A percentile compares a stretch with the other conserved stretches of the same genome.
Conservation (phyloP, 2,113 vertebrate genomes). For the Coptodon bakossiorum region DNA sequence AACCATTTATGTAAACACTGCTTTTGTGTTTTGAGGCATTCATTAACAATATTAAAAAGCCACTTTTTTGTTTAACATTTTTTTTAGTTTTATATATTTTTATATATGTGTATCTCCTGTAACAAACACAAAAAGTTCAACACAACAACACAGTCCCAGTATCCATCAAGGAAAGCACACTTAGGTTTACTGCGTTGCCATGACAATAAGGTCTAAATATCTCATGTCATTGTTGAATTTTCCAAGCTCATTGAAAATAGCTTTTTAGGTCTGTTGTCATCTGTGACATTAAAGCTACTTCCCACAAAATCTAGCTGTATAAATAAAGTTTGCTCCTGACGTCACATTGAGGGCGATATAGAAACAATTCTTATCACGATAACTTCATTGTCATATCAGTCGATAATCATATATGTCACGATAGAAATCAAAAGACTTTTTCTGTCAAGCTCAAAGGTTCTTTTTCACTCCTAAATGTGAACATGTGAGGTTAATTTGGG, state of each 20-base stretch:
- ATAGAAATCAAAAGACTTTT: neutral
- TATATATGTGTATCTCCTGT: neutral
- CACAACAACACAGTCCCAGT: neutral
- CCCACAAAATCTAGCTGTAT: neutral
- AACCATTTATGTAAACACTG: neutral
- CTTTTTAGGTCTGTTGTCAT: neutral
- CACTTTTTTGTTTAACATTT: fast-evolving
- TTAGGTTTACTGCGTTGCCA: neutral
- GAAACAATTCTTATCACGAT: neutral
- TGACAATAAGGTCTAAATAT: neutral
- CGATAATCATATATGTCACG: neutral
- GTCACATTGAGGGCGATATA: neutral
- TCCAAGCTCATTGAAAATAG: neutral
- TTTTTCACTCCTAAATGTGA: neutral
- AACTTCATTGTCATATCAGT: neutral
- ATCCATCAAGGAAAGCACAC: neutral
- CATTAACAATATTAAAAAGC: neutral
- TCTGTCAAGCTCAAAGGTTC: neutral
- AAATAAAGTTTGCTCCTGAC: neutral
- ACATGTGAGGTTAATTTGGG: neutral
- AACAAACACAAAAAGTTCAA: neutral
- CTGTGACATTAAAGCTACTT: neutral
- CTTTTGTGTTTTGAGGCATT: neutral
- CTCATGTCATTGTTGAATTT: neutral
- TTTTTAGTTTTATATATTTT: neutral